A percentile compares a stretch with the other conserved stretches of the same genome.
These are phyloP conservation scores for Anaspis maculata DNA, from an alignment of 2,888 invertebrate genomes.

Conservation along the genomic window DNA sequence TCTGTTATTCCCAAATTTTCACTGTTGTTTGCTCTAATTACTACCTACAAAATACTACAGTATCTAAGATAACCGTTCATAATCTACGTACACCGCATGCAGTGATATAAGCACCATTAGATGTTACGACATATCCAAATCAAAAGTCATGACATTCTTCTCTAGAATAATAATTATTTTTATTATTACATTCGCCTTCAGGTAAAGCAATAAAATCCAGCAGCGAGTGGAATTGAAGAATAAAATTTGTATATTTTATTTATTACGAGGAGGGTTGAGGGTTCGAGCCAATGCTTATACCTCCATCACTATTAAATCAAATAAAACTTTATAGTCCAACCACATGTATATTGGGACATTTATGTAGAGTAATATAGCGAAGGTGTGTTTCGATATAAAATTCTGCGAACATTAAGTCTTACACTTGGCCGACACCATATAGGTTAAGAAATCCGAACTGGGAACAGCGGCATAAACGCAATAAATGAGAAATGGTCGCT, in stretches of 20 bases:
- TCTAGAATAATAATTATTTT: constrained; percentile 14
- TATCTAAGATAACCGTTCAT: too few species aligned
- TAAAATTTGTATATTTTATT: constrained; percentile 25
- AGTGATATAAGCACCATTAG: too few species aligned
- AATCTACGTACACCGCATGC: too few species aligned
- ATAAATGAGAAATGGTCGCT: too few species aligned
- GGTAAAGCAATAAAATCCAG: constrained; percentile 19
- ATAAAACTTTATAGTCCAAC: constrained; percentile 37
- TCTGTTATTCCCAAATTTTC: neutral
- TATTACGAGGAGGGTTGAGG: constrained; percentile 24
- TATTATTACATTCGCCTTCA: constrained; percentile 12
- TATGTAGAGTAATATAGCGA: constrained; percentile 25
- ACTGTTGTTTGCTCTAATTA: too few species aligned
- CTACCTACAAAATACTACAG: too few species aligned
- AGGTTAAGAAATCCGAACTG: too few species aligned
- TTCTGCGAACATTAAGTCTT: too few species aligned
- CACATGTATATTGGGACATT: constrained; percentile 33
- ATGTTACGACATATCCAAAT: too few species aligned
- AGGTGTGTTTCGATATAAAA: constrained; percentile 30
- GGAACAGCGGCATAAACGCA: too few species aligned
- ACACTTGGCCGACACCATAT: too few species aligned
- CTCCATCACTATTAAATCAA: constrained; percentile 32
- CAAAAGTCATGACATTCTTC: too few species aligned
- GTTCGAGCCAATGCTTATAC: constrained; percentile 22
- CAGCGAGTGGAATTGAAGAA: constrained; percentile 18